Evolutionary conservation across 2,888 invertebrate species (phyloP).

Genomic region (Protonemura montana): DNA sequence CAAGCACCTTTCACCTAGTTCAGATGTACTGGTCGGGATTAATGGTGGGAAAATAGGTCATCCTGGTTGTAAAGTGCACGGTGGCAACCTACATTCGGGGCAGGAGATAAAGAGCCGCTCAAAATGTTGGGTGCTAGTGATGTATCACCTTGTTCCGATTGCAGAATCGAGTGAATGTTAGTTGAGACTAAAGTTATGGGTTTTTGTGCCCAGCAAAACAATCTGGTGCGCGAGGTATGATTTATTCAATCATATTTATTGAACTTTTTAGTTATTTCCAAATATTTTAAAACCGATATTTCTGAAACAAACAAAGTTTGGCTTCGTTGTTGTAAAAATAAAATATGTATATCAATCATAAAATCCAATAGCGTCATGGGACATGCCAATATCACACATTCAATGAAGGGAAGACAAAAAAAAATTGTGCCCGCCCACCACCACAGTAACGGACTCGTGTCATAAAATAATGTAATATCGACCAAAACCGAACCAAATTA

Average conservation of each 20-base stretch:
- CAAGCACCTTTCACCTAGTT: conserved; percentile 5
- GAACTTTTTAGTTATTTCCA: neutral
- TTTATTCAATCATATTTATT: conserved; percentile 12
- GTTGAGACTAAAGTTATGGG: neutral
- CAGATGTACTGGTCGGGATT: neutral
- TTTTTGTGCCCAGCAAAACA: neutral
- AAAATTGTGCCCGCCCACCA: neutral
- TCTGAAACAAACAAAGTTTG: neutral
- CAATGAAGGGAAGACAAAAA: neutral
- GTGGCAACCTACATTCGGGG: neutral
- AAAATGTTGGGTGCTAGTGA: neutral
- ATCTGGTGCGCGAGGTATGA: neutral
- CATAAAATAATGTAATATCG: neutral
- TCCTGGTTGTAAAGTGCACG: neutral
- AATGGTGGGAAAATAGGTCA: neutral
- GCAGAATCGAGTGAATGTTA: neutral
- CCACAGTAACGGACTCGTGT: neutral
- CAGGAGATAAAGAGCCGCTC: neutral
- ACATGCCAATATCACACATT: neutral
- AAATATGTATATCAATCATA: neutral
- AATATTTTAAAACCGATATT: neutral
- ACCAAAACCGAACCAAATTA: neutral
- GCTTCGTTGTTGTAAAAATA: neutral
- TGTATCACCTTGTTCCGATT: neutral
- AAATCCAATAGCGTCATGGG: neutral